These are phyloP conservation scores for Sitodiplosis mosellana DNA, from an alignment of 1,140 invertebrate genomes.

Conservation along the genomic window DNA sequence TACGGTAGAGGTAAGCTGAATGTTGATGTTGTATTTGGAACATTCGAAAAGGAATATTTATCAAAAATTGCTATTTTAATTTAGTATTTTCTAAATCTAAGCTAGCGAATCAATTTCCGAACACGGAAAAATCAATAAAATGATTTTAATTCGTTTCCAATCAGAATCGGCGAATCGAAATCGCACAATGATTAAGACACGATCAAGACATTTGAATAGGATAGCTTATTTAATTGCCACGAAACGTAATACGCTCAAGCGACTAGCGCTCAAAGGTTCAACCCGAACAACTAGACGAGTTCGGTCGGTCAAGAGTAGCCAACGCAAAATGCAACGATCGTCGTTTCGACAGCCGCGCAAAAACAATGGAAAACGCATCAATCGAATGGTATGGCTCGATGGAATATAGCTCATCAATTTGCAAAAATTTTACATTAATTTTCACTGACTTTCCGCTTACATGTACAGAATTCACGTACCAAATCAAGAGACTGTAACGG, in stretches of 20 bases:
- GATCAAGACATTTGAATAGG: constrained; percentile 13
- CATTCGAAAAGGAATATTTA: too few relatives aligned
- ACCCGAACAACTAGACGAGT: constrained; percentile 2
- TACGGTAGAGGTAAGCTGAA: too few relatives aligned
- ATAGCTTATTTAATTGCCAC: constrained; percentile 24
- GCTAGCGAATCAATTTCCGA: too few relatives aligned
- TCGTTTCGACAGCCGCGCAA: neutral
- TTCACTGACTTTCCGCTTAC: neutral
- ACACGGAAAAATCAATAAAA: too few relatives aligned
- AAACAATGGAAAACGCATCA: neutral
- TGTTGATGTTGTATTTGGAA: too few relatives aligned
- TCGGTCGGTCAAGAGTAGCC: neutral
- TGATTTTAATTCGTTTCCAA: too few relatives aligned
- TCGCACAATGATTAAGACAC: constrained; percentile 2
- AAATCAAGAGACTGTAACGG: neutral
- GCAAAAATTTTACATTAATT: neutral
- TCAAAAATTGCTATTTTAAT: too few relatives aligned
- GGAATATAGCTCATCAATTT: neutral
- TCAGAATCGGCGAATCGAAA: too few relatives aligned
- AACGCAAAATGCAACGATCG: neutral
- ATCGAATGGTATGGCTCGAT: neutral
- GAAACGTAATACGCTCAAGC: constrained; percentile 16
- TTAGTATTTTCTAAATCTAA: too few relatives aligned
- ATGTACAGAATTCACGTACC: neutral
- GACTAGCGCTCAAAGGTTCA: constrained; percentile 17